Evolutionary conservation across 53 echinoderm and acorn worm species (phyloP), one percentile per base, ranked within the genome.

Genomic region (Holothuria leucospilota): DNA sequence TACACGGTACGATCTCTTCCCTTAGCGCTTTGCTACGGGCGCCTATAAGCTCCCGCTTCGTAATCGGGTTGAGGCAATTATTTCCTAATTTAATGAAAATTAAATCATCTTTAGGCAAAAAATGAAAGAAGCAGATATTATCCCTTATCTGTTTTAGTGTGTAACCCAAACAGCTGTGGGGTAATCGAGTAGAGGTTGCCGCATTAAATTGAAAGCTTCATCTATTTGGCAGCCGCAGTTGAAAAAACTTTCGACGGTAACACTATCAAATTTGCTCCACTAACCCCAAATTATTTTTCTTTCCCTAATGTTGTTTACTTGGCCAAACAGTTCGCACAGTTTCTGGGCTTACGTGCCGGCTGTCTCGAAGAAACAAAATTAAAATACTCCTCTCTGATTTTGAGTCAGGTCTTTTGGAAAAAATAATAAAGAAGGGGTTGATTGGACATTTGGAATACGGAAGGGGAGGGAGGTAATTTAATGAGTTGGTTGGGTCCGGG

Each of bases 101-200:
- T 79, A 79, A 79, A 79, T 79, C 79, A 79, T 79, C 79, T 79
- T 56, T 79, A 58, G 79, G 79, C 60, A 53, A 29, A 79, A 78
- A 77, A 12, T 79, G 59, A 30, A 59, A 79, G 60, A 30, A 29
- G 20, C 13, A 56, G 60, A 59, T 59, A 25, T 53, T 79, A 59
- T 79, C 79, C 46, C 30, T 27, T 79, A 59, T 79, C 79, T 79
- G 59, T 79, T 59, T 58, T 72, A 24, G 30, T 79, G 40, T 27
- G 20, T 46, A 46, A 46, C 46, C 46, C 46, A 46, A 46, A 64
- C 65, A 21, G 72, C 72, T 72, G 20, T 72, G 13, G 72, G 72
- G 72, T 40, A 39, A 42, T 23, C 49, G 6, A n/a, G 49, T 72
- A 49, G 40, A 42, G 72, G 72, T 72, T 72, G 49, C 46, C 46